Conservation (phyloP, 2,888 invertebrate species). For the Plemyria rubiginata region DNA sequence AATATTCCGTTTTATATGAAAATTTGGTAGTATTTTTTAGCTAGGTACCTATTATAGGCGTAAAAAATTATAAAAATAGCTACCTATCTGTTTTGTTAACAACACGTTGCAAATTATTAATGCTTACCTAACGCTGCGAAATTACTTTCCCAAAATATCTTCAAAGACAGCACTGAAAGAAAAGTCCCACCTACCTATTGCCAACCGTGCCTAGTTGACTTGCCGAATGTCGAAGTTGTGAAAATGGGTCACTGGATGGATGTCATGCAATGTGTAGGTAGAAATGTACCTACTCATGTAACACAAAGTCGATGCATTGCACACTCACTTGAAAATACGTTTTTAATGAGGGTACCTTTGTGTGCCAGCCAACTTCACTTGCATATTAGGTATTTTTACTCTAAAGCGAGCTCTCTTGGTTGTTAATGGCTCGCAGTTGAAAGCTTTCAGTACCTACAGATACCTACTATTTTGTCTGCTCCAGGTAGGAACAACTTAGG, state of each 20-base stretch:
- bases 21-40: too few relatives aligned
- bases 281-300: constrained; percentile 43
- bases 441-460: constrained; percentile 1
- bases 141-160: constrained; percentile 60
- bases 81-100: too few relatives aligned
- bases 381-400: constrained; percentile 37
- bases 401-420: constrained; percentile 30
- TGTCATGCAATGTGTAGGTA: constrained; percentile 60
- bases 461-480: not conserved
- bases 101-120: not conserved
- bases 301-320: constrained; percentile 69
- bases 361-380: constrained; percentile 34
- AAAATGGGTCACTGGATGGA: constrained; percentile 75
- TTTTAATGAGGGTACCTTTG: constrained; percentile 24
- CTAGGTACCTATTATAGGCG: too few relatives aligned
- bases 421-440: constrained; percentile 14
- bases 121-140: constrained; percentile 11
- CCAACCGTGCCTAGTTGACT: constrained; percentile 59
- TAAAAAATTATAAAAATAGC: too few relatives aligned
- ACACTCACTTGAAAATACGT: constrained; percentile 50
- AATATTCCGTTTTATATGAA: too few relatives aligned
- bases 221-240: constrained; percentile 71
- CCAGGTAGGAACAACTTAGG: not conserved
- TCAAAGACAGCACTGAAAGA: constrained; percentile 58
- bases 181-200: constrained; percentile 65